A percentile compares a stretch with the other conserved stretches of the same genome.
Conservation (phyloP, 2,888 invertebrate species). For the Scaptodrosophila latifasciaeformis region DNA sequence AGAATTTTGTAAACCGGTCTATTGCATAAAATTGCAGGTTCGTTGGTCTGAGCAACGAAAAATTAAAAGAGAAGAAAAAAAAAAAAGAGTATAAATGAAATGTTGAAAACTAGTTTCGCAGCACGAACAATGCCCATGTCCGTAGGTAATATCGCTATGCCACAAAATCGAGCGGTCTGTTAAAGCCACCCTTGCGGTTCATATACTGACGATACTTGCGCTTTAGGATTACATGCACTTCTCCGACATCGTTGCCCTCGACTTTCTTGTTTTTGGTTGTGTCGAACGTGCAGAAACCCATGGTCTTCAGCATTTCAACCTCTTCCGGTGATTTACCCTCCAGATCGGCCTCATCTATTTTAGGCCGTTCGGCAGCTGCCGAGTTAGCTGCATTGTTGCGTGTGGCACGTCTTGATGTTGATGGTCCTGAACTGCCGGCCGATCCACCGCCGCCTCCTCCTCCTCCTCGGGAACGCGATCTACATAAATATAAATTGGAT, state of each 20-base stretch:
- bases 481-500: conserved; percentile 29
- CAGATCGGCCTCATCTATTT: conserved; percentile 87
- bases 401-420: conserved; percentile 63
- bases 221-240: conserved; percentile 95
- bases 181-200: conserved; percentile 99
- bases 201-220: conserved; percentile 98
- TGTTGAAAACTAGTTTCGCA: conserved; percentile 31
- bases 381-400: conserved; percentile 42
- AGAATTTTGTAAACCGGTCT: conserved; percentile 75
- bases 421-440: conserved; percentile 62
- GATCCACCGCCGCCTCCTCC: conserved; percentile 38
- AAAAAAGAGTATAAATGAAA: conserved; percentile 29
- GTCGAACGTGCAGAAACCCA: conserved; percentile 98
- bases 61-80: too few relatives aligned
- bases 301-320: conserved; percentile 94
- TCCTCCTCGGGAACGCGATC: conserved; percentile 64
- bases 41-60: conserved; percentile 40
- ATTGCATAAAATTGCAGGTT: conserved; percentile 75
- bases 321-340: conserved; percentile 94
- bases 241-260: conserved; percentile 94
- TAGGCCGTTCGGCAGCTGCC: conserved; percentile 78
- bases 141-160: conserved; percentile 81
- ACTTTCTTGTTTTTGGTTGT: conserved; percentile 98
- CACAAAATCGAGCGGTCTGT: conserved; percentile 97
- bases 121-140: too few relatives aligned